Percentiles rank a stretch among this genome's conserved stretches.
phyloP scores from a whole-genome alignment of 2,797 vertebrate species.

The Argentina silus region DNA sequence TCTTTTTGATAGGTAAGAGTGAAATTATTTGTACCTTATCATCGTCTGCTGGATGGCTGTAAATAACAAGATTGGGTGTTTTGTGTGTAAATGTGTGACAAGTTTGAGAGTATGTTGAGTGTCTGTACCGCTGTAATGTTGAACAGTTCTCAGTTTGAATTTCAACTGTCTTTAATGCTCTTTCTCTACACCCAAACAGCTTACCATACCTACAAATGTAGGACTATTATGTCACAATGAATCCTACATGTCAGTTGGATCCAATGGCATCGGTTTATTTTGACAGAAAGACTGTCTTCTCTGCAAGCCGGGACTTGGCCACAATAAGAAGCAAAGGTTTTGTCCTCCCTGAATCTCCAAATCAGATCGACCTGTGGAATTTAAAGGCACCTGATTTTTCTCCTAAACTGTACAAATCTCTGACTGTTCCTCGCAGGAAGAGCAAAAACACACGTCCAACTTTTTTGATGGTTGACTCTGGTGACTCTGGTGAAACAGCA shows the following conservation, averaged over 20 bases:
- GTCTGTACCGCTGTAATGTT: background rate
- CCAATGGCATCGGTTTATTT: slow-evolving; percentile 49
- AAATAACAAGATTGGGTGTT: background rate
- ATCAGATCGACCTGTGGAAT: slow-evolving; percentile 42
- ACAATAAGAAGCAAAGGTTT: slow-evolving; percentile 31
- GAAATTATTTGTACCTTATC: background rate
- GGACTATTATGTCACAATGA: background rate
- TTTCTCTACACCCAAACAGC: background rate
- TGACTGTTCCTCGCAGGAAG: slow-evolving; percentile 48
- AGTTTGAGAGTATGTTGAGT: background rate
- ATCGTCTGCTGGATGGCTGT: background rate
- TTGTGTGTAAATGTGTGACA: background rate
- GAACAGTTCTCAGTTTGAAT: background rate
- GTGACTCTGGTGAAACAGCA: slow-evolving; percentile 13
- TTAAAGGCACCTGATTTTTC: slow-evolving; percentile 75
- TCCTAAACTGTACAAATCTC: slow-evolving; percentile 54
- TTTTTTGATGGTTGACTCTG: slow-evolving; percentile 14
- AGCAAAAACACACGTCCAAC: slow-evolving; percentile 4
- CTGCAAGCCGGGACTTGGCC: slow-evolving; percentile 49
- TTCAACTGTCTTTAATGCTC: slow-evolving; percentile 25
- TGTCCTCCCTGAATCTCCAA: slow-evolving; percentile 5
- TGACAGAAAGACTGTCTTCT: slow-evolving; percentile 61
- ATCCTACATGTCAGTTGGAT: slow-evolving; percentile 6
- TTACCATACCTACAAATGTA: background rate
- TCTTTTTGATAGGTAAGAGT: slow-evolving; percentile 31